These are phyloP conservation scores for Zaprionus ornatus DNA, from an alignment of 1,140 invertebrate species.

Conservation along the genomic window DNA sequence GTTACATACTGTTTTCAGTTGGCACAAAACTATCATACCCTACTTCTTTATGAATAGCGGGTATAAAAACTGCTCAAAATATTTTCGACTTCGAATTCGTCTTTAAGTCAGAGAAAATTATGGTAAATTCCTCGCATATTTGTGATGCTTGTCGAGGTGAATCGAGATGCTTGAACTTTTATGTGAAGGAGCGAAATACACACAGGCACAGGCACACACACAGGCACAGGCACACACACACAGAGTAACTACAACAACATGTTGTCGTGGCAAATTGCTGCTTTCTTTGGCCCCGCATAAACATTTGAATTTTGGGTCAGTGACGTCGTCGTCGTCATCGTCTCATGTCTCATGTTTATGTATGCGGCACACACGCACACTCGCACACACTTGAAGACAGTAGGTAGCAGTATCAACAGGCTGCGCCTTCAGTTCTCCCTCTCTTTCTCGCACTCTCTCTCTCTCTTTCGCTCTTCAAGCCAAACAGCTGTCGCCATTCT, in stretches of 20 bases:
- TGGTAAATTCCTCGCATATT: conserved; percentile 21
- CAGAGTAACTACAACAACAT: conserved; percentile 4
- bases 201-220: neutral
- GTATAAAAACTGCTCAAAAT: conserved; percentile 1
- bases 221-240: conserved; percentile 2
- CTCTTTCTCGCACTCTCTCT: neutral
- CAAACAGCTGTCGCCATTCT: conserved; percentile 42
- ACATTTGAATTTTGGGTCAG: conserved; percentile 79
- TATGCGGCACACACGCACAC: conserved; percentile 49
- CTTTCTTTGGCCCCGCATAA: conserved; percentile 62
- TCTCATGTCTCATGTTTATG: conserved; percentile 66
- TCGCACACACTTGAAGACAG: conserved; percentile 13
- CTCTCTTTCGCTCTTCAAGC: conserved; percentile 3
- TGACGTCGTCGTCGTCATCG: conserved; percentile 53
- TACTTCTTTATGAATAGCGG: no score
- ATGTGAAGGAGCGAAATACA: neutral
- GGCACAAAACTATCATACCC: no score
- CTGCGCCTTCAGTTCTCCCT: neutral
- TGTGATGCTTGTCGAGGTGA: neutral
- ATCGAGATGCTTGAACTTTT: conserved; percentile 10
- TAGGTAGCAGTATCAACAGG: conserved; percentile 9
- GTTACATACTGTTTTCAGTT: no score
- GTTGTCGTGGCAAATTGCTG: conserved; percentile 11
- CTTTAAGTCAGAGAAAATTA: conserved; percentile 13
- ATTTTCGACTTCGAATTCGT: neutral